A percentile compares a stretch with the other conserved stretches of the same genome.
phyloP scores from a whole-genome alignment of 2,888 invertebrate species.

The Napeogenes sylphis region DNA sequence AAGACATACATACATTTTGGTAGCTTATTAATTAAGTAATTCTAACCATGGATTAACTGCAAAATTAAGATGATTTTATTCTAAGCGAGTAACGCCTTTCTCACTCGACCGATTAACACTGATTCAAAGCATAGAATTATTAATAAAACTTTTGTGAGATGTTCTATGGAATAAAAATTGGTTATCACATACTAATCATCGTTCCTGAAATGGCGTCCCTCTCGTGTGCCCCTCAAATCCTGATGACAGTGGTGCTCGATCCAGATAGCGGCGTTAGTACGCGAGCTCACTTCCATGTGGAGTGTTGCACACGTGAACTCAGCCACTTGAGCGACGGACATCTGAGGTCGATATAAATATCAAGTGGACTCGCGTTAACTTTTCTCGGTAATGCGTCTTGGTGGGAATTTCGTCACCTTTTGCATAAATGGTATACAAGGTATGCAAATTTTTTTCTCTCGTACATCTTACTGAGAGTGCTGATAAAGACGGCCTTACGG shows the following conservation, averaged over 20 bases:
- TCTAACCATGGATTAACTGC: no score
- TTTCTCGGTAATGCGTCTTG: no score
- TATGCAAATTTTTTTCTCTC: no score
- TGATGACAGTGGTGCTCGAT: slow-evolving; percentile 52
- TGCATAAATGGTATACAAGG: no score
- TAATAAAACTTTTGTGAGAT: no score
- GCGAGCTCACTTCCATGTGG: slow-evolving; percentile 35
- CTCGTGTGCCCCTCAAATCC: slow-evolving; percentile 37
- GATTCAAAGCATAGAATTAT: no score
- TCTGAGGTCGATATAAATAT: slow-evolving; percentile 31
- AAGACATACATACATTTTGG: slow-evolving; percentile 22
- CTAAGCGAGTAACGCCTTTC: no score
- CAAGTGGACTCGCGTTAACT: background rate
- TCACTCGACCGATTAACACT: no score
- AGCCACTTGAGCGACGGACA: slow-evolving; percentile 42
- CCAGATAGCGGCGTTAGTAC: slow-evolving; percentile 53
- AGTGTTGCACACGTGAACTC: slow-evolving; percentile 44
- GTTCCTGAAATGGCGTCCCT: slow-evolving; percentile 25
- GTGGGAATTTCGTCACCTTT: no score
- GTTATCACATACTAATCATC: slow-evolving; percentile 32
- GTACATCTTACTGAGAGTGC: no score
- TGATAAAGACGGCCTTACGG: no score
- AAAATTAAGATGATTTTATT: no score
- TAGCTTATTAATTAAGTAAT: background rate
- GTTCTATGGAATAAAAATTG: background rate